These are phyloP conservation scores for Pituophis catenifer DNA, from an alignment of 2,113 vertebrate species.

Conservation along the genomic window DNA sequence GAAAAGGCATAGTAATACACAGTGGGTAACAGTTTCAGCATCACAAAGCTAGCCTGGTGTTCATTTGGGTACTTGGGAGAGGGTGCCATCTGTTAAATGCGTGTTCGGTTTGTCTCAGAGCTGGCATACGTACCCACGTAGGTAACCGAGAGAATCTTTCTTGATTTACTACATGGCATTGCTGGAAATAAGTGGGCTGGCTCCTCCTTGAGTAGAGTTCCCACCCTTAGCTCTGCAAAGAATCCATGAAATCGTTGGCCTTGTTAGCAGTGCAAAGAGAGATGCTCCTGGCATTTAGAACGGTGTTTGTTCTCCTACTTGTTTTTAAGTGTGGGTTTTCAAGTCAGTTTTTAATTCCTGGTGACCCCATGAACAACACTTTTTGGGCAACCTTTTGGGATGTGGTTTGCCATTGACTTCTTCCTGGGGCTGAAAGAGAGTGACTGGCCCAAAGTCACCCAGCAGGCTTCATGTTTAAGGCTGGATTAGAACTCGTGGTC, in stretches of 20 bases:
- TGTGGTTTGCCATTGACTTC: not conserved
- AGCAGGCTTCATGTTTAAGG: not conserved
- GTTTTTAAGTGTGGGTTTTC: not conserved
- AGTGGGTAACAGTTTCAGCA: not conserved
- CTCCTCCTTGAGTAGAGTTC: accelerated
- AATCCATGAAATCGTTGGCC: not conserved
- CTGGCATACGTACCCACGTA: not conserved
- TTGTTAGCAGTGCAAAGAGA: not conserved
- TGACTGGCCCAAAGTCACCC: not conserved
- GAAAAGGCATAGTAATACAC: not conserved
- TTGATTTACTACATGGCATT: not conserved
- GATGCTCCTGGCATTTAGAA: not conserved
- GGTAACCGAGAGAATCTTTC: not conserved
- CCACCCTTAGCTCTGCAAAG: not conserved
- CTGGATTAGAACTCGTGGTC: not conserved
- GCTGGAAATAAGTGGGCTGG: not conserved
- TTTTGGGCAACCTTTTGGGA: not conserved
- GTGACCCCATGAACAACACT: not conserved
- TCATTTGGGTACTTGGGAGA: not conserved
- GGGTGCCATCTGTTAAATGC: not conserved
- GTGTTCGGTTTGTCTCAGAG: not conserved
- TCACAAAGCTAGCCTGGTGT: not conserved
- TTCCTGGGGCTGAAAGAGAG: not conserved
- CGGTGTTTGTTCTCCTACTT: not conserved
- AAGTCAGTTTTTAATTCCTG: not conserved